These are phyloP conservation scores for Parthenolecanium corni DNA, from an alignment of 2,888 invertebrate species.

Conservation along the genomic window DNA sequence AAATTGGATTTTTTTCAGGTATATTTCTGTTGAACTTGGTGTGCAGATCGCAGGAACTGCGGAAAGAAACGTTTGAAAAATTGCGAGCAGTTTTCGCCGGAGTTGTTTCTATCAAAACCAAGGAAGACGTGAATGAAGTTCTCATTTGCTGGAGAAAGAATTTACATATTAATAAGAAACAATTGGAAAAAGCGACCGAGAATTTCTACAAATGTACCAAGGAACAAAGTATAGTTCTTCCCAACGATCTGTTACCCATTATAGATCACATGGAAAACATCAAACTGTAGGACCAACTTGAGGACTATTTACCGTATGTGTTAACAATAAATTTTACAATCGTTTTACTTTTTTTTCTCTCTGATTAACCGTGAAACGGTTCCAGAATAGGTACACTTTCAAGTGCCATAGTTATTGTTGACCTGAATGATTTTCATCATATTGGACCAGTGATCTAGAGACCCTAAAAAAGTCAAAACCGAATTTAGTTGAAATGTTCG, in stretches of 20 bases:
- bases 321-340: too few species aligned
- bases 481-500: too few species aligned
- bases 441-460: too few species aligned
- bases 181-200: conserved; percentile 39
- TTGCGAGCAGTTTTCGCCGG: conserved; percentile 55
- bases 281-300: too few species aligned
- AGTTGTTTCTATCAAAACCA: conserved; percentile 57
- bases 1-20: conserved; percentile 42
- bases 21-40: conserved; percentile 78
- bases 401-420: too few species aligned
- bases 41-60: conserved; percentile 60
- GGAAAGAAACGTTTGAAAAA: conserved; percentile 48
- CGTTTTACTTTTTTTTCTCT: too few species aligned
- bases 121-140: conserved; percentile 78
- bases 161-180: conserved; percentile 29
- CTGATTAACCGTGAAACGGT: too few species aligned
- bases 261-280: conserved; percentile 14
- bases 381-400: too few species aligned
- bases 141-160: conserved; percentile 50
- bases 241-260: conserved; percentile 7
- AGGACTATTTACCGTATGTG: too few species aligned
- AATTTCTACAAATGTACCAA: conserved; percentile 47
- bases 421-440: too few species aligned
- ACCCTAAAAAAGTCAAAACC: too few species aligned
- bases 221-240: conserved; percentile 7